These are phyloP conservation scores for Vultur gryphus DNA, from an alignment of 2,797 vertebrate species.

Conservation along the genomic window DNA sequence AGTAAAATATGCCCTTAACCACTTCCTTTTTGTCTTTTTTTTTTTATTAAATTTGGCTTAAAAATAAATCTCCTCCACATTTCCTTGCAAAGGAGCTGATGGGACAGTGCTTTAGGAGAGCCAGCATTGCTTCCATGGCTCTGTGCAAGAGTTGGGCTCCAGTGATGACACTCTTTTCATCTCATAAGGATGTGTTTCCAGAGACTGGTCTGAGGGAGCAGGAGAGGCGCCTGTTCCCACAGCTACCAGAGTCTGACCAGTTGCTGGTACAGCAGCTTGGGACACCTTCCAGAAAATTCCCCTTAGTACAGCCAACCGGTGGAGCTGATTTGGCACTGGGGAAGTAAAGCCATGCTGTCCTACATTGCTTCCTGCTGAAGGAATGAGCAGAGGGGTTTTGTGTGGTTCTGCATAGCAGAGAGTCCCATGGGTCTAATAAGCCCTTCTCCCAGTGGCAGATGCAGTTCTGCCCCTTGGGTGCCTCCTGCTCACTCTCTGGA, in stretches of 20 bases:
- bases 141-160: not conserved
- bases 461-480: not conserved
- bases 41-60: not conserved
- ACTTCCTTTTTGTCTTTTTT: not conserved
- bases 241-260: not conserved
- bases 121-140: not conserved
- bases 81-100: not conserved
- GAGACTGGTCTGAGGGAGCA: fast-evolving
- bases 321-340: not conserved
- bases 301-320: not conserved
- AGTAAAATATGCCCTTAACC: not conserved
- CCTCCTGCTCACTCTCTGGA: not conserved
- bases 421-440: not conserved
- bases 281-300: not conserved
- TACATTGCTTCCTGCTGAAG: not conserved
- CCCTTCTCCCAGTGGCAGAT: not conserved
- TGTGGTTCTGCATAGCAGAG: not conserved
- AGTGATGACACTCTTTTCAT: not conserved
- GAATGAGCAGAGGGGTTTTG: not conserved
- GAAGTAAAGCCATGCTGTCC: not conserved
- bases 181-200: not conserved
- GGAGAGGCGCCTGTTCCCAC: not conserved
- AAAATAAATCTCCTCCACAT: not conserved
- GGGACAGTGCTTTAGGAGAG: not conserved
- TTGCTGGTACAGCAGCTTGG: not conserved